These are phyloP conservation scores for Epinephelus coioides DNA, from an alignment of 2,797 vertebrate genomes.

Conservation along the genomic window DNA sequence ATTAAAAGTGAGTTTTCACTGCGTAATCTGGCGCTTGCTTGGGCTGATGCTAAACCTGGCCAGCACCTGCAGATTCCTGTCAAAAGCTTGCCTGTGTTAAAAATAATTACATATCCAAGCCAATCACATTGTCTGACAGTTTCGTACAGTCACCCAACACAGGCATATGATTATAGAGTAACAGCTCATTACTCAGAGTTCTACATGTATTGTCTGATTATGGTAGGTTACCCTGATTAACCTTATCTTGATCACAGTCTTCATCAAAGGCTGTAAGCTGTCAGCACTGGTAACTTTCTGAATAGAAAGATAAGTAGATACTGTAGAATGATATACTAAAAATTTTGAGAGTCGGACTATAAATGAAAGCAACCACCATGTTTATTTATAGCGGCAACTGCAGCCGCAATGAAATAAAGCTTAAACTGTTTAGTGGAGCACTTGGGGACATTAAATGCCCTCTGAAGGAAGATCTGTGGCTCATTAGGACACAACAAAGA, in stretches of 20 bases:
- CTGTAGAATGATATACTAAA: background rate
- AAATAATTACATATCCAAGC: conserved; percentile 20
- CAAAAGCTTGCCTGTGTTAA: conserved; percentile 9
- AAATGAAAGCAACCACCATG: background rate
- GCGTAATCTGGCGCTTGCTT: conserved; percentile 1
- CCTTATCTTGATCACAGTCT: conserved; percentile 7
- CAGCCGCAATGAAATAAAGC: background rate
- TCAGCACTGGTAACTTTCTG: conserved; percentile 3
- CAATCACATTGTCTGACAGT: conserved; percentile 25
- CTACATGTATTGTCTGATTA: conserved; percentile 1
- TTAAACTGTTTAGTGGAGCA: background rate
- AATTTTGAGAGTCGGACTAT: background rate
- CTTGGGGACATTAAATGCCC: background rate
- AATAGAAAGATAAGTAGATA: conserved; percentile 4
- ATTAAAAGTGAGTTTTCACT: conserved; percentile 3
- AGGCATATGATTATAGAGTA: conserved; percentile 8
- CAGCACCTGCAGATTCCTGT: conserved; percentile 26
- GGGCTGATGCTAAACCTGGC: conserved; percentile 26
- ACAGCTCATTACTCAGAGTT: conserved; percentile 15
- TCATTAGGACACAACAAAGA: background rate
- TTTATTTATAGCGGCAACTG: background rate
- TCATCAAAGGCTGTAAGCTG: background rate
- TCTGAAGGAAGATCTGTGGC: background rate
- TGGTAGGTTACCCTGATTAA: conserved; percentile 8
- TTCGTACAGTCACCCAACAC: conserved; percentile 21